Evolutionary conservation across 1,140 invertebrate genomes (phyloP).

Genomic region (Teleogryllus occipitalis): DNA sequence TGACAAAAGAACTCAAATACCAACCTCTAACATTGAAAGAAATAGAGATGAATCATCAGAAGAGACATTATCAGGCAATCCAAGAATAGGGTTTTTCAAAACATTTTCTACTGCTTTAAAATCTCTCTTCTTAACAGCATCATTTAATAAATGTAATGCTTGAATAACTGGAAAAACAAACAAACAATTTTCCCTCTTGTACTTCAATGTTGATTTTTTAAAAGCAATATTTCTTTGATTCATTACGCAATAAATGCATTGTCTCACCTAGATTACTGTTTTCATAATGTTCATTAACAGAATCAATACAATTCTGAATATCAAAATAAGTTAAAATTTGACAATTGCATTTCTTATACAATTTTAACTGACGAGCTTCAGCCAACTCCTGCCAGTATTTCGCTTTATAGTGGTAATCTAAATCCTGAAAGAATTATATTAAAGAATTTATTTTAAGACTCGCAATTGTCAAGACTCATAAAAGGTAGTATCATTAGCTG

Average conservation of each 20-base stretch:
- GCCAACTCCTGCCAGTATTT: constrained; percentile 50
- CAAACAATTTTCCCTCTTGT: neutral
- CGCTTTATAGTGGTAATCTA: constrained; percentile 43
- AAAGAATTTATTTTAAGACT: too few species aligned
- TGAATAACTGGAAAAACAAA: constrained; percentile 39
- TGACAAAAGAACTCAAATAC: constrained; percentile 33
- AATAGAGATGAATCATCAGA: constrained; percentile 50
- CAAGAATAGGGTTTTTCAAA: constrained; percentile 46
- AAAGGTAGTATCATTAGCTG: too few species aligned
- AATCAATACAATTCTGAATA: constrained; percentile 58
- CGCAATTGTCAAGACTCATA: too few species aligned
- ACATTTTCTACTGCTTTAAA: constrained; percentile 40
- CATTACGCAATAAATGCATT: constrained; percentile 16
- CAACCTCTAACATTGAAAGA: constrained; percentile 51
- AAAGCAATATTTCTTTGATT: neutral
- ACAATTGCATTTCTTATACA: constrained; percentile 42
- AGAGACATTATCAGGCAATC: constrained; percentile 40
- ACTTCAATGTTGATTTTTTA: neutral
- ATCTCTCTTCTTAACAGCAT: constrained; percentile 48
- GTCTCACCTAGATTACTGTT: constrained; percentile 54
- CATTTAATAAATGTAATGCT: constrained; percentile 46
- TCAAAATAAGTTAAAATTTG: constrained; percentile 58
- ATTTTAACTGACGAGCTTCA: constrained; percentile 44
- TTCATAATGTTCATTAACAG: constrained; percentile 51
- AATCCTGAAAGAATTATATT: constrained; percentile 30